Conservation (phyloP, 2,113 vertebrate species). For the Heptranchias perlo region DNA sequence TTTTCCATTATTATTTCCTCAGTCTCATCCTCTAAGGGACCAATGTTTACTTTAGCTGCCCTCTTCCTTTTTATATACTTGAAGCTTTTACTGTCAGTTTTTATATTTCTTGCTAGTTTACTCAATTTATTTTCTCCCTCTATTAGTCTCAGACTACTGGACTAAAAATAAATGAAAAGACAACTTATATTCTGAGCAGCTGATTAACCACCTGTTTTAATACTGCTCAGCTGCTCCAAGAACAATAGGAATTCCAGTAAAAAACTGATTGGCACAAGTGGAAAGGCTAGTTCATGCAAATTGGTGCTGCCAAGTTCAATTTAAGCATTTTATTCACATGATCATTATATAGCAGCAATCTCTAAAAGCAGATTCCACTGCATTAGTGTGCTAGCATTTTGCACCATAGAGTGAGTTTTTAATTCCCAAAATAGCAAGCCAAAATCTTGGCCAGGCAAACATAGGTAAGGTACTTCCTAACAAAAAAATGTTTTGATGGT, state of each 20-base stretch:
- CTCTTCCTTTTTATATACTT: too few species aligned
- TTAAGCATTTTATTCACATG: neutral
- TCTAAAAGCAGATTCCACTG: neutral
- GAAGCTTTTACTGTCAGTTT: too few species aligned
- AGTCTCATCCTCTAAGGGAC: too few species aligned
- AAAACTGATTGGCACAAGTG: neutral
- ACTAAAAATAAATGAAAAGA: too few species aligned
- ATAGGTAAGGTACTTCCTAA: neutral
- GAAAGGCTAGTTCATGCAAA: neutral
- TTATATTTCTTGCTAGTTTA: too few species aligned
- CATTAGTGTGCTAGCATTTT: neutral
- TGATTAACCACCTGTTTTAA: neutral
- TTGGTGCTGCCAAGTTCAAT: neutral
- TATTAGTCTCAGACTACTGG: too few species aligned
- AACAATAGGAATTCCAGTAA: neutral
- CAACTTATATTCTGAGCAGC: too few species aligned
- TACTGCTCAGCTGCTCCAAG: neutral
- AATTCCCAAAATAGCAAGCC: neutral
- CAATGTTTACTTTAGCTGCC: too few species aligned
- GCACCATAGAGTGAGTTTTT: neutral
- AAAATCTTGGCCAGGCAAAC: neutral
- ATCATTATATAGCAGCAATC: neutral
- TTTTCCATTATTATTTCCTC: too few species aligned
- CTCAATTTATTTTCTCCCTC: too few species aligned
- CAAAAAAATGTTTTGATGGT: neutral